phyloP scores from a whole-genome alignment of 2,113 vertebrate genomes.

The Scartelaos histophorus region DNA sequence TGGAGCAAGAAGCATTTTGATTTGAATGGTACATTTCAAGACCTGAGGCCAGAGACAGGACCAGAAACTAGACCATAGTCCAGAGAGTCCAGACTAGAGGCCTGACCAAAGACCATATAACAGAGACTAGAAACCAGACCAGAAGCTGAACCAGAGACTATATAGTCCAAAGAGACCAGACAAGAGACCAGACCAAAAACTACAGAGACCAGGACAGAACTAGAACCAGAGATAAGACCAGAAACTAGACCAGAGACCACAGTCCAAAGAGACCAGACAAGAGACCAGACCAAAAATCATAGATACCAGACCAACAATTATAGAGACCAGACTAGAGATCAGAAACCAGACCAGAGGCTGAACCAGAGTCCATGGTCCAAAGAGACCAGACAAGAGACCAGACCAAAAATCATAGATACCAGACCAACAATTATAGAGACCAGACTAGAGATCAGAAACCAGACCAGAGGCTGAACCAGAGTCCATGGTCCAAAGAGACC shows the following conservation, averaged over 20 bases:
- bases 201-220: not conserved
- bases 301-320: not conserved
- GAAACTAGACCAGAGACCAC: not conserved
- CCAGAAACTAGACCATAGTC: conserved; percentile 23
- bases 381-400: conserved; percentile 9
- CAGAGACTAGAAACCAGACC: not conserved
- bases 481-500: conserved; percentile 36
- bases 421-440: not conserved
- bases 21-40: too few species aligned
- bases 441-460: not conserved
- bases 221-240: not conserved
- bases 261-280: conserved; percentile 40
- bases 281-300: not conserved
- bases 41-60: conserved; percentile 1
- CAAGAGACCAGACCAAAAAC: not conserved
- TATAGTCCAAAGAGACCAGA: not conserved
- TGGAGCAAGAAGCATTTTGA: too few species aligned
- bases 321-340: not conserved
- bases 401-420: not conserved
- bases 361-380: conserved; percentile 34
- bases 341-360: not conserved
- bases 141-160: not conserved
- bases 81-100: not conserved
- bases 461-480: not conserved
- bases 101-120: not conserved